Conservation (phyloP, 1,140 invertebrate species). For the Glomeris maerens region DNA sequence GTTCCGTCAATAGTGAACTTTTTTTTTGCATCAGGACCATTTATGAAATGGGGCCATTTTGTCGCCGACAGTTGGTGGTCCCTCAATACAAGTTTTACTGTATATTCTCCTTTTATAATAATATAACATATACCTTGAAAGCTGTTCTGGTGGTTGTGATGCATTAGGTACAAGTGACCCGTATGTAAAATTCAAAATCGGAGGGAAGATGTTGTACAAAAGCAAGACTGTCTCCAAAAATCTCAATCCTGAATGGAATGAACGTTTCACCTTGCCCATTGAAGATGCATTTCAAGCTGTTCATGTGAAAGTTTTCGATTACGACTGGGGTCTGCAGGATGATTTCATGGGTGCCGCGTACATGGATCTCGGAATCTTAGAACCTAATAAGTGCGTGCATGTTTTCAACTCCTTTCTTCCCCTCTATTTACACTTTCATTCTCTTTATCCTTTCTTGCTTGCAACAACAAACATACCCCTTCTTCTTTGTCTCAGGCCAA, state of each 20-base stretch:
- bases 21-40: too few species aligned
- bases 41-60: slow-evolving; percentile 1
- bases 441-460: neutral
- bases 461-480: neutral
- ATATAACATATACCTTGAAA: neutral
- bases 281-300: slow-evolving; percentile 84
- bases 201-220: slow-evolving; percentile 78
- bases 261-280: slow-evolving; percentile 83
- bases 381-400: slow-evolving; percentile 58
- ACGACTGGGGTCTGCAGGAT: slow-evolving; percentile 91
- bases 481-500: slow-evolving; percentile 37
- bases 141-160: slow-evolving; percentile 13
- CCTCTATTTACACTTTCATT: neutral
- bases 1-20: too few species aligned
- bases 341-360: slow-evolving; percentile 91
- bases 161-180: slow-evolving; percentile 86
- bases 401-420: slow-evolving; percentile 1
- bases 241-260: slow-evolving; percentile 88
- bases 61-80: slow-evolving; percentile 23
- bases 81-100: slow-evolving; percentile 13
- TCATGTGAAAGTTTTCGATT: slow-evolving; percentile 89
- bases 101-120: neutral
- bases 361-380: slow-evolving; percentile 68
- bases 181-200: slow-evolving; percentile 93
- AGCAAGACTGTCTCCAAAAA: slow-evolving; percentile 79